A percentile compares a stretch with the other conserved stretches of the same genome.
Evolutionary conservation across 1,140 invertebrate species (phyloP).

Genomic region (Brachionus paranguensis): DNA sequence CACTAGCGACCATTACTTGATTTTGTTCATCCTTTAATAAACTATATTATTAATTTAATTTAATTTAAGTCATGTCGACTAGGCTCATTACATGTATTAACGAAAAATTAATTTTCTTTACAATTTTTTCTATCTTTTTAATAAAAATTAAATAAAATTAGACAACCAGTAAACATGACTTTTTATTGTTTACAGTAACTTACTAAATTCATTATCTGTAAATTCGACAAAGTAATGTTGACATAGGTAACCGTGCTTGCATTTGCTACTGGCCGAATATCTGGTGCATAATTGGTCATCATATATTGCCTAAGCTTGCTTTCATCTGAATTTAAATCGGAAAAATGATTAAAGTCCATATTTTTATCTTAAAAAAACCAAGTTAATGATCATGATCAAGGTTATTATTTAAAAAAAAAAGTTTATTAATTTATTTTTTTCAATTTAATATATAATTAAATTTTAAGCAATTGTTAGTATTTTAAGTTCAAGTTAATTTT

Average conservation of each 20-base stretch:
- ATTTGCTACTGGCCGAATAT: slow-evolving; percentile 23
- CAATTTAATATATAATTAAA: no score
- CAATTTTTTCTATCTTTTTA: no score
- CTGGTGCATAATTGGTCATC: not conserved
- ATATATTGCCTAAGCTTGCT: not conserved
- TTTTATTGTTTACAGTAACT: not conserved
- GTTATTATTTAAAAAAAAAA: not conserved
- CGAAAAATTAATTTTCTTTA: no score
- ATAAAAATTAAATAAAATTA: no score
- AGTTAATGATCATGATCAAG: no score
- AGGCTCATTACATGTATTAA: no score
- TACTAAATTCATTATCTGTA: slow-evolving; percentile 39
- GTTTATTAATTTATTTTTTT: not conserved
- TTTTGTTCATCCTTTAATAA: slow-evolving; percentile 33
- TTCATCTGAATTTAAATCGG: slow-evolving; percentile 22
- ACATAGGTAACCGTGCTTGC: not conserved
- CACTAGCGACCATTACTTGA: slow-evolving; percentile 35
- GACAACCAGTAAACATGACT: no score
- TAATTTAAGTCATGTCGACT: no score
- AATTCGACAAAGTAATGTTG: slow-evolving; percentile 1
- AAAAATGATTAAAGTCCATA: not conserved
- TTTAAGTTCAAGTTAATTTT: no score
- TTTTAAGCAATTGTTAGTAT: no score
- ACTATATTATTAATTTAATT: not conserved
- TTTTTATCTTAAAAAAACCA: not conserved